Evolutionary conservation across 2,113 vertebrate species (phyloP), one percentile per base, ranked within the genome.

Genomic region (Eulemur macaco): DNA sequence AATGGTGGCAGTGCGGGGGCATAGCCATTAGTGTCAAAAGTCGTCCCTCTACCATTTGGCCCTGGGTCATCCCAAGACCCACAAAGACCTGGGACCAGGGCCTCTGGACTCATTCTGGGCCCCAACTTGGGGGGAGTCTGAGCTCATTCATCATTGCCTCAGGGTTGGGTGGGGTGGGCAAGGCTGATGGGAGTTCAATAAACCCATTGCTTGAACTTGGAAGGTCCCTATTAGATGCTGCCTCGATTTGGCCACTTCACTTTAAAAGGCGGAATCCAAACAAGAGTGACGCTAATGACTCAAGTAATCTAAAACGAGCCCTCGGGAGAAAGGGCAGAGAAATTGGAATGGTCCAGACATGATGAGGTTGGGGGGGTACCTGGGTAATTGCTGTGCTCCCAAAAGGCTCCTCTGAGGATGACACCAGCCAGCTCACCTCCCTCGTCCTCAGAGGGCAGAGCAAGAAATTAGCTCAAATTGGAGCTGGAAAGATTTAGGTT

Each of bases 401-500:
- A 8, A 34, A 78, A 90, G 76, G 1, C 47, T 91, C 68, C 50
- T 77, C 31, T 73, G 14, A n/a, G 81, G 74, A 63, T 91, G 81
- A 83, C 47, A 85, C 88, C 73, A 14, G 12, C 31, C 3, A 0
- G 31, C 71, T 66, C n/a, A 1, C 37, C 23, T 52, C 31, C 21
- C 21, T 31, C 8, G 8, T 91, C 88, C 97, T 97, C 78, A 8
- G 88, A 96, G 97, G 71, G 76, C 89, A 97, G 76, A 95, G 78
- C 56, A 47, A 96, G 95, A 97, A 97, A 97, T 97, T 86, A 95
- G 93, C 95, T 97, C 63, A 85, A 89, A 96, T 91, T 89, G 94
- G 83, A 47, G 56, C 96, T 80, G 86, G 95, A 71, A 90, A 96
- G 95, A 97, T 97, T 95, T 95, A 97, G 97, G 97, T 95, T 97